Conservation (phyloP, 2,888 invertebrate species). For the Chymomyza fuscimana region DNA sequence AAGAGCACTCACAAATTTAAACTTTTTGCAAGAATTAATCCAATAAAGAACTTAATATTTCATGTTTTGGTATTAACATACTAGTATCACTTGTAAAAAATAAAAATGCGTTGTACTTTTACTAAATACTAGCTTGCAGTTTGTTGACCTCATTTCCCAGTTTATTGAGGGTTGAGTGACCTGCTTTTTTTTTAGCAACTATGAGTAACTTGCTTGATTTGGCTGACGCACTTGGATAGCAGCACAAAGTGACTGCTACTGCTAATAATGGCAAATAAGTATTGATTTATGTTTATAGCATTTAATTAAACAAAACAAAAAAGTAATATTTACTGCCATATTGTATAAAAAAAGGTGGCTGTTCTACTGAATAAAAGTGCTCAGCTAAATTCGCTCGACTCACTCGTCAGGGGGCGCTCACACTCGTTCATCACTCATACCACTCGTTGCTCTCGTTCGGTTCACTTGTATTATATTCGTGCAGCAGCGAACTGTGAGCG, state of each 20-base stretch:
- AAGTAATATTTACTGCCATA: no score
- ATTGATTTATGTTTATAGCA: not conserved
- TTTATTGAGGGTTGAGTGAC: constrained; percentile 63
- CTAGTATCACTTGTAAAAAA: not conserved
- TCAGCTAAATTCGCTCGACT: constrained; percentile 31
- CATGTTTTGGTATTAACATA: not conserved
- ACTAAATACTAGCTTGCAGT: constrained; percentile 34
- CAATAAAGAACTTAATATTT: not conserved
- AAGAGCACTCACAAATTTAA: not conserved
- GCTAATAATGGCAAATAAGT: not conserved
- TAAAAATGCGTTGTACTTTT: not conserved
- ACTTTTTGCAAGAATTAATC: not conserved
- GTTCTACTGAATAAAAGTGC: not conserved
- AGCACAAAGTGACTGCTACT: constrained; percentile 33
- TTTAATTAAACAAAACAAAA: not conserved
- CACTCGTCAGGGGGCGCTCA: constrained; percentile 28
- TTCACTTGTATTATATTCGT: constrained; percentile 2
- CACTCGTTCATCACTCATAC: constrained; percentile 22
- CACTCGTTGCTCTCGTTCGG: constrained; percentile 10
- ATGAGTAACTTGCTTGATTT: not conserved
- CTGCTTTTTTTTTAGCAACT: constrained; percentile 37
- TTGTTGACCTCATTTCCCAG: constrained; percentile 69
- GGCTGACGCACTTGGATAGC: not conserved
- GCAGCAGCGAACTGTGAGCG: not conserved
- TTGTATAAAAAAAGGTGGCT: no score